Evolutionary conservation across 2,888 invertebrate genomes (phyloP).

Genomic region (Scaeva pyrastri): DNA sequence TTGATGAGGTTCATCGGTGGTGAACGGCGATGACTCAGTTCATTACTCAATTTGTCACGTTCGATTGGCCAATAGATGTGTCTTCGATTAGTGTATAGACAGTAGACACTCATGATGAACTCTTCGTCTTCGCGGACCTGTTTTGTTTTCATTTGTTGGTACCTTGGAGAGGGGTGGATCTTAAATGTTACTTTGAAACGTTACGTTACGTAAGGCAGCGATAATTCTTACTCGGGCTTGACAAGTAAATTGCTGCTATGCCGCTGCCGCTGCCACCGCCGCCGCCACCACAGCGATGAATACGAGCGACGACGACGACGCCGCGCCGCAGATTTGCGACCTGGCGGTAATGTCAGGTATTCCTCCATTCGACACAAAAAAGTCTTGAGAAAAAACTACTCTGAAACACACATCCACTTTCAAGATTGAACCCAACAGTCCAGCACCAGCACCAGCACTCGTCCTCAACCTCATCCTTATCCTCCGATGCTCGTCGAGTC

Average conservation of each 20-base stretch:
- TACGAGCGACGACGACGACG: too few relatives aligned
- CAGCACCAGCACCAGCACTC: constrained; percentile 1
- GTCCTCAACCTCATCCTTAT: background rate
- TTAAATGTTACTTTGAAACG: constrained; percentile 24
- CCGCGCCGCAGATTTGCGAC: background rate
- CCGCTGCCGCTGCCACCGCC: background rate
- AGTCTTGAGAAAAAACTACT: constrained; percentile 38
- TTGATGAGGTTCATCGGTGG: constrained; percentile 66
- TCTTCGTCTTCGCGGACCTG: constrained; percentile 54
- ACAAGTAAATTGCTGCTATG: constrained; percentile 72
- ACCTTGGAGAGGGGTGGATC: constrained; percentile 14
- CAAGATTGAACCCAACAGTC: background rate
- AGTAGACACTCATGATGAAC: constrained; percentile 7
- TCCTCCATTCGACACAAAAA: constrained; percentile 44
- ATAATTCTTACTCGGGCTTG: constrained; percentile 71
- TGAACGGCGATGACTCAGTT: constrained; percentile 57
- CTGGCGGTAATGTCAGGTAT: constrained; percentile 67
- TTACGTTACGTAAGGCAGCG: constrained; percentile 50
- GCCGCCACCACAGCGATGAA: background rate
- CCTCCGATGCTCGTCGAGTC: background rate
- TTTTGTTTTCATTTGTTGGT: constrained; percentile 45
- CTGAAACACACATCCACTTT: constrained; percentile 39
- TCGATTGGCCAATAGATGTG: constrained; percentile 66
- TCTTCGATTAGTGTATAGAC: constrained; percentile 62
- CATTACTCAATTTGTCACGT: constrained; percentile 76